Conservation (phyloP, 2,113 vertebrate species). For the Hemiprocne comata region DNA sequence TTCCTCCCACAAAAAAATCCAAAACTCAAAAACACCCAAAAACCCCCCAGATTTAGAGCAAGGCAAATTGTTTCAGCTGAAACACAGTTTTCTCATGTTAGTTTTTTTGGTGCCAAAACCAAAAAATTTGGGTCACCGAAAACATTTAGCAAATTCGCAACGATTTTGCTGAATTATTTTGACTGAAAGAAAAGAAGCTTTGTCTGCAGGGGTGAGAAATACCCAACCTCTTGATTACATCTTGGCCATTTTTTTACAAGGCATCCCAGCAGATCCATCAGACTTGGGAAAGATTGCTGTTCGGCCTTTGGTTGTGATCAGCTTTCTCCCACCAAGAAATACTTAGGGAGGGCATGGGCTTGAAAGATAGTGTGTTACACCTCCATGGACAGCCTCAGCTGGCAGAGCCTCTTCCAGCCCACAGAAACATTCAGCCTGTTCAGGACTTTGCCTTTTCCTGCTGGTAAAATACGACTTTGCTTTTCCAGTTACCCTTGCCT, state of each 20-base stretch:
- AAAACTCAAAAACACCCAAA: background rate
- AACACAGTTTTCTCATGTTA: background rate
- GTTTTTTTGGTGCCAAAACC: background rate
- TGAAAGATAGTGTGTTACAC: background rate
- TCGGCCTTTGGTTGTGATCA: background rate
- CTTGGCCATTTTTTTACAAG: background rate
- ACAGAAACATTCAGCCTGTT: background rate
- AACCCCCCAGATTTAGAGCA: background rate
- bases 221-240: background rate
- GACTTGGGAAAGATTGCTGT: background rate
- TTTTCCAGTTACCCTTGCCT: background rate
- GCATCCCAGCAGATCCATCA: background rate
- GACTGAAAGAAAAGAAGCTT: background rate
- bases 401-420: background rate
- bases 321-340: background rate
- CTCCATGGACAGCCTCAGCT: background rate
- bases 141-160: background rate
- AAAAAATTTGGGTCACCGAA: background rate
- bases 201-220: background rate
- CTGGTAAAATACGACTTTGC: background rate
- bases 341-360: accelerated
- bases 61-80: background rate
- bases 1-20: background rate
- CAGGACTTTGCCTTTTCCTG: slow-evolving; percentile 7
- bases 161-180: background rate